Evolutionary conservation across 1,140 invertebrate species (phyloP), one percentile per base, ranked within the genome.

Genomic region (Platyscapa corneri): DNA sequence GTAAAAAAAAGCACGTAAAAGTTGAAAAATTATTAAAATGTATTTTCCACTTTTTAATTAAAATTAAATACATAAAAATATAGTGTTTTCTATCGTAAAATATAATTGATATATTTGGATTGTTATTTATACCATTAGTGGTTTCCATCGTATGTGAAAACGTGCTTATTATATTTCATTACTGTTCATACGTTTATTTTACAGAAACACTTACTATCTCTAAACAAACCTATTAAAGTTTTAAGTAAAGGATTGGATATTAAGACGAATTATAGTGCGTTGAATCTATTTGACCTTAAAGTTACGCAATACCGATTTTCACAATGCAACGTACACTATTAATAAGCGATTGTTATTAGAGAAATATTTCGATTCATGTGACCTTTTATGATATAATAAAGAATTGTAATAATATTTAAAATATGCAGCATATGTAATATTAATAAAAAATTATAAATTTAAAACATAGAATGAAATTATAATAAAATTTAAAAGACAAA

Each of bases 241-340:
- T n/a, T 64, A n/a, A 64, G n/a, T 30, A 67, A 67, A 34, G 64
- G 12, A 32, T 30, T 67, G 12, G 32, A 32, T 14, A 32, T 67
- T 67, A 67, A 16, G 12, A 1, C 37, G 8, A 70, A 70, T 70
- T 70, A 70, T n/a, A 74, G 37, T 42, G 37, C 27, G 39, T 42
- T 42, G 37, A n/a, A 74, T 74, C 6, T 74, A 74, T 74, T 74
- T 74, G 70, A 42, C 34, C 70, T 74, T 74, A 74, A 18, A 42
- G 39, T n/a, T 74, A 2, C 27, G 27, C 8, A 74, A n/a, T 74
- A 23, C 70, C 70, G 37, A 42, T 74, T 18, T 74, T n/a, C 18
- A 20, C 10, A 3, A 12, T 1, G 8, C 70, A 74, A n/a, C 12
- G 23, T 7, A 74, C 34, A 39, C 32, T 70, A 70, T 70, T 6